These are phyloP conservation scores for Connochaetes taurinus DNA, from an alignment of 2,113 vertebrate species.

Conservation along the genomic window DNA sequence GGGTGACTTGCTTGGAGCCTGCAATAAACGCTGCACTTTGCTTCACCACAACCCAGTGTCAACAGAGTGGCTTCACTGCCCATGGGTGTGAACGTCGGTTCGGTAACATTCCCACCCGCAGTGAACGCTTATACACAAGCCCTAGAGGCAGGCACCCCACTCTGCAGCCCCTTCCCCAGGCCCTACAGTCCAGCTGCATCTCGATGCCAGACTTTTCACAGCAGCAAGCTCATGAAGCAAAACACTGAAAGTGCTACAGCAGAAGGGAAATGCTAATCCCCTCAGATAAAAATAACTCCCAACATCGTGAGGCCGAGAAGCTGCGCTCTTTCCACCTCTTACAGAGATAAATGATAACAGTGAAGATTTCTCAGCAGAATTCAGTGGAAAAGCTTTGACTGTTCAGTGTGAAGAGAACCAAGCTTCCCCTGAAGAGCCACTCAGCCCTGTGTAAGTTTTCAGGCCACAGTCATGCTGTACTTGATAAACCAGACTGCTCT, in stretches of 20 bases:
- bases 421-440: neutral
- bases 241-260: neutral
- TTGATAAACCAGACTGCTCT: neutral
- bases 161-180: neutral
- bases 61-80: neutral
- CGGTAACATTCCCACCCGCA: neutral
- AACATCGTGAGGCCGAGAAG: neutral
- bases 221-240: neutral
- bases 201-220: neutral
- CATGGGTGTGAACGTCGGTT: neutral
- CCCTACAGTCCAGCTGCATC: neutral
- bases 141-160: fast-evolving
- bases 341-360: neutral
- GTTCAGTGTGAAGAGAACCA: neutral
- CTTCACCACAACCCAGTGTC: neutral
- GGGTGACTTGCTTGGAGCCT: neutral
- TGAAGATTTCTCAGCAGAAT: neutral
- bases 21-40: neutral
- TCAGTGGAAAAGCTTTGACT: neutral
- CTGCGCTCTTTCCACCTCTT: neutral
- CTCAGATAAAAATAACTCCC: neutral
- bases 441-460: neutral
- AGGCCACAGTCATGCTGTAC: neutral
- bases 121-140: neutral
- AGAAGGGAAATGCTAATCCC: neutral